A percentile compares a stretch with the other conserved stretches of the same genome.
Conservation (phyloP, 1,140 invertebrate genomes). For the Ostrea denselamellosa region DNA sequence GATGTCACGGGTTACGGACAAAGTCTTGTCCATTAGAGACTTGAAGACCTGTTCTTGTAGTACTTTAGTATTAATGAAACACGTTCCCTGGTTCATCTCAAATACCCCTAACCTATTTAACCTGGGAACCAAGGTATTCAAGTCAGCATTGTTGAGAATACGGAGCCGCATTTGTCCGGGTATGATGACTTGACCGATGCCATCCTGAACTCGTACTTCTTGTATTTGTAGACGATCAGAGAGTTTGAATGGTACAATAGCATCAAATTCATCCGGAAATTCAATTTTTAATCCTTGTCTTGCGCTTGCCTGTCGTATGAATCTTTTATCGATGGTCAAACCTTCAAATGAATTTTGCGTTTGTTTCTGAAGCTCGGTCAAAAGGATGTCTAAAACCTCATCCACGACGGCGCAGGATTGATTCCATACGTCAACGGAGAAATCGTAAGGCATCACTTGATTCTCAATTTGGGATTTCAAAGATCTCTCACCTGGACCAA, state of each 20-base stretch:
- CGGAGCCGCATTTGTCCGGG: not conserved
- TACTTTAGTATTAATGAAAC: not conserved
- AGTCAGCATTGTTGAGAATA: not conserved
- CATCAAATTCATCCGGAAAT: constrained; percentile 22
- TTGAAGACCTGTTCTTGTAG: constrained; percentile 5
- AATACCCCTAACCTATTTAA: not conserved
- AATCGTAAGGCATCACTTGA: not conserved
- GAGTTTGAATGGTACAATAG: constrained; percentile 3
- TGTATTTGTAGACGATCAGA: not conserved
- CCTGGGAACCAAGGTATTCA: not conserved
- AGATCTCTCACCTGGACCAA: not conserved
- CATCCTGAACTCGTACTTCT: not conserved
- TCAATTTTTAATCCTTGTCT: not conserved
- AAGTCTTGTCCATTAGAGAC: constrained; percentile 7
- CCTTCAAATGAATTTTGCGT: not conserved
- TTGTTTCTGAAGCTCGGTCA: not conserved
- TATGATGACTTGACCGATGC: not conserved
- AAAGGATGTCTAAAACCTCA: not conserved
- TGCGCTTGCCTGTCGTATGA: constrained; percentile 5
- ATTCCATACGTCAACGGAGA: not conserved
- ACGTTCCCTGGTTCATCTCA: not conserved
- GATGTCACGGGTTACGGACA: not conserved
- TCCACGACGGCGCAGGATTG: not conserved
- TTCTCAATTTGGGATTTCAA: not conserved
- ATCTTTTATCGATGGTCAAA: constrained; percentile 8